A percentile compares a stretch with the other conserved stretches of the same genome.
These are phyloP conservation scores for Mionectes macconnelli DNA, from an alignment of 2,113 vertebrate genomes.

Conservation along the genomic window DNA sequence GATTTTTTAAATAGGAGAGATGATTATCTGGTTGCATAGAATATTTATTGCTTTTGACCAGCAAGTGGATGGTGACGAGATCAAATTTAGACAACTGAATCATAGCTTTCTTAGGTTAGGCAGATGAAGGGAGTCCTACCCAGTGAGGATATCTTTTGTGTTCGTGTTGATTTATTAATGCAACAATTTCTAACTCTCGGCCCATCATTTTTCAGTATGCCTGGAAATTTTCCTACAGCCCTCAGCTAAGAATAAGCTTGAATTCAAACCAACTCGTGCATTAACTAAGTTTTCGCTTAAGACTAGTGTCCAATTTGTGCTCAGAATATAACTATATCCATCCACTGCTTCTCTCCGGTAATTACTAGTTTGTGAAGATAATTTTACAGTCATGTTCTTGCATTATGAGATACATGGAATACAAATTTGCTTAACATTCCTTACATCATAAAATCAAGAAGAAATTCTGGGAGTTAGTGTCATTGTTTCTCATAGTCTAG, in stretches of 20 bases:
- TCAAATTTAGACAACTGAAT: not conserved
- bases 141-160: fast-evolving
- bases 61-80: fast-evolving
- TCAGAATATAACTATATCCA: not conserved
- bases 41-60: not conserved
- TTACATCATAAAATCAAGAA: not conserved
- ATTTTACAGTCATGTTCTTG: not conserved
- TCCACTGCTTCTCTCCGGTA: not conserved
- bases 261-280: not conserved
- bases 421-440: not conserved
- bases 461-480: not conserved
- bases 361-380: not conserved
- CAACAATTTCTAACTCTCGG: not conserved
- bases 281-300: not conserved
- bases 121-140: not conserved
- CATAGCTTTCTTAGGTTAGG: not conserved
- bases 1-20: fast-evolving
- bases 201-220: fast-evolving
- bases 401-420: not conserved
- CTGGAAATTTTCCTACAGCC: not conserved
- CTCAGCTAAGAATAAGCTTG: not conserved
- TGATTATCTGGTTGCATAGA: not conserved
- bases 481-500: not conserved
- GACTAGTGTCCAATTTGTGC: not conserved
- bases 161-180: fast-evolving